A percentile compares a stretch with the other conserved stretches of the same genome.
Evolutionary conservation across 2,888 invertebrate genomes (phyloP).

Genomic region (Abrostola triplasia): DNA sequence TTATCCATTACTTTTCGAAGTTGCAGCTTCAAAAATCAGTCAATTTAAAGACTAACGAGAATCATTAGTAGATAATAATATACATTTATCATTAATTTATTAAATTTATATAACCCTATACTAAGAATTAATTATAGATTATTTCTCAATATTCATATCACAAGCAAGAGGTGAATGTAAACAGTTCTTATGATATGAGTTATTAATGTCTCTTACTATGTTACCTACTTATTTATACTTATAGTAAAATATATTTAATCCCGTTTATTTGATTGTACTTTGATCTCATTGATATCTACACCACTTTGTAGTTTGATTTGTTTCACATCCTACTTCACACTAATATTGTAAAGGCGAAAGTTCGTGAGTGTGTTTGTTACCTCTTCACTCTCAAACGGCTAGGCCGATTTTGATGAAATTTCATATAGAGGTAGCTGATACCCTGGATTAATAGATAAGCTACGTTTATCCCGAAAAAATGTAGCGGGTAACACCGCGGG

Average conservation of each 20-base stretch:
- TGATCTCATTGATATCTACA: slow-evolving; percentile 33
- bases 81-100: slow-evolving; percentile 30
- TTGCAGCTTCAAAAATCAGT: slow-evolving; percentile 59
- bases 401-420: no score
- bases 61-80: slow-evolving; percentile 47
- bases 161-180: slow-evolving; percentile 51
- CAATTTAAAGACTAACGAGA: slow-evolving; percentile 61
- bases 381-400: no score
- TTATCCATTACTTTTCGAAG: slow-evolving; percentile 9
- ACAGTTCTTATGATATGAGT: slow-evolving; percentile 44
- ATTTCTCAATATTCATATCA: slow-evolving; percentile 58
- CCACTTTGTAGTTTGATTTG: slow-evolving; percentile 12
- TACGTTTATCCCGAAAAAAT: no score
- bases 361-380: no score
- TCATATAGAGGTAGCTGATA: no score
- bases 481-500: no score
- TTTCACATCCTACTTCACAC: background rate
- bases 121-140: slow-evolving; percentile 44
- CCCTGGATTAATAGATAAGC: no score
- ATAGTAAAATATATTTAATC: slow-evolving; percentile 38
- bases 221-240: slow-evolving; percentile 24
- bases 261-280: slow-evolving; percentile 50
- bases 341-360: no score
- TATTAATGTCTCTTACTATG: slow-evolving; percentile 59
- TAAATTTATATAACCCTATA: slow-evolving; percentile 45